Evolutionary conservation across 2,113 vertebrate species (phyloP), one percentile per base, ranked within the genome.

Genomic region (Callocephalon fimbriatum): DNA sequence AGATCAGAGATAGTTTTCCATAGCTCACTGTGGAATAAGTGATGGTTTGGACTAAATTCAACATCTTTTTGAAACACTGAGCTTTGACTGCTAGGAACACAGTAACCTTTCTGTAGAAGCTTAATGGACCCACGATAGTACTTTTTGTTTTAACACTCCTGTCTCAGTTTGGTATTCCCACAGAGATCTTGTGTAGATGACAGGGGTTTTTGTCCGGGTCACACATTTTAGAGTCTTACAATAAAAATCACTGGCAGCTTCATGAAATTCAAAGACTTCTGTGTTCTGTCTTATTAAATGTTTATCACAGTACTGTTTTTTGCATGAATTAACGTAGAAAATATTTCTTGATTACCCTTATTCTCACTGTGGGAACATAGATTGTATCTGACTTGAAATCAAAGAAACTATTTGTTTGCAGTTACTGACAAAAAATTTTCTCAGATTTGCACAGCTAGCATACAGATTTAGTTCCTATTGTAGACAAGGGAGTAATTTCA

Each of bases 61-160:
- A 48, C 13, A 32, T 85, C 50, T 93, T 66, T 88, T 72, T 90
- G 73, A 82, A 76, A 77, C 8, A 15, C 40, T 90, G 38, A 7
- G 27, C 35, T 88, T 62, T 78, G 74, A 83, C 31, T 87, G 56
- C 53, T 51, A 15, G 22, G 72, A 79, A 78, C 40, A 97, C 84
- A 98, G 74, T 90, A 95, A 84, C 21, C 15, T 87, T 97, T 97
- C 93, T 97, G 90, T 98, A 71, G 59, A 63, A 47, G 42, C 85
- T 53, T 48, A 61, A 31, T 62, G 62, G 51, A 35, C 35, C 32
- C 44, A 95, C 88, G 97, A 93, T 84, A 86, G 56, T 37, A 80
- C 73, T 96, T 97, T 92, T 75, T 96, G 80, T 91, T 86, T 86
- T 72, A 72, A 77, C 23, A 37, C 38, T 91, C 48, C 75, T 95